These are phyloP conservation scores for Dissostichus mawsoni DNA, from an alignment of 2,113 vertebrate genomes.

Conservation along the genomic window DNA sequence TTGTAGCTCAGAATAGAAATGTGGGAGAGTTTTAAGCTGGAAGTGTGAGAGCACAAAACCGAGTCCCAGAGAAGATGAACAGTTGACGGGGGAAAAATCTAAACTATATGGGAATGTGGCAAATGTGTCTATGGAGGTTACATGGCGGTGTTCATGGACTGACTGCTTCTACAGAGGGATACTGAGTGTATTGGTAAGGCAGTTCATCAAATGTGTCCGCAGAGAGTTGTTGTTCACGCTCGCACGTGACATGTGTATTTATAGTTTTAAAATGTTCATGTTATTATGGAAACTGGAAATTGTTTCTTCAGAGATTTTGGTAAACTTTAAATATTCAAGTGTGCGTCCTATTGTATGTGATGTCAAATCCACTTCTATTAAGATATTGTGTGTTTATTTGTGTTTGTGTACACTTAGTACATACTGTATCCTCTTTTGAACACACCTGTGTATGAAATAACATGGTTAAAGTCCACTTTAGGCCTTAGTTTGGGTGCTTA, in stretches of 20 bases:
- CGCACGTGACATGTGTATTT: neutral
- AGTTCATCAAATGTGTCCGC: constrained; percentile 14
- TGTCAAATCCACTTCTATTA: neutral
- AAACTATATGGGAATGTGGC: constrained; percentile 52
- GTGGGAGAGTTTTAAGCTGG: constrained; percentile 59
- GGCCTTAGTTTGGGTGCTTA: neutral
- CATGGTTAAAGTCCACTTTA: neutral
- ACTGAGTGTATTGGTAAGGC: constrained; percentile 63
- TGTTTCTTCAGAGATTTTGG: neutral
- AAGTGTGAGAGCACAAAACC: constrained; percentile 45
- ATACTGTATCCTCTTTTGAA: neutral
- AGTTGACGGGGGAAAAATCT: constrained; percentile 54
- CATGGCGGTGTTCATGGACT: constrained; percentile 35
- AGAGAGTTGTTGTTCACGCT: neutral
- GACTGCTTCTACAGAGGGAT: constrained; percentile 30
- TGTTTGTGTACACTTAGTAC: neutral
- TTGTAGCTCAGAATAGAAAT: constrained; percentile 75
- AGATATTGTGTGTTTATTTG: neutral
- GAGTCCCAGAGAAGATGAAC: constrained; percentile 44
- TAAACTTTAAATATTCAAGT: neutral
- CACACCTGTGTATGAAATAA: neutral
- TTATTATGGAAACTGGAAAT: neutral
- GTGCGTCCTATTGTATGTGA: neutral
- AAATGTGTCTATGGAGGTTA: constrained; percentile 33
- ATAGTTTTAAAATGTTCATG: neutral